phyloP scores from a whole-genome alignment of 1,140 invertebrate genomes.

The Eurosta solidaginis region DNA sequence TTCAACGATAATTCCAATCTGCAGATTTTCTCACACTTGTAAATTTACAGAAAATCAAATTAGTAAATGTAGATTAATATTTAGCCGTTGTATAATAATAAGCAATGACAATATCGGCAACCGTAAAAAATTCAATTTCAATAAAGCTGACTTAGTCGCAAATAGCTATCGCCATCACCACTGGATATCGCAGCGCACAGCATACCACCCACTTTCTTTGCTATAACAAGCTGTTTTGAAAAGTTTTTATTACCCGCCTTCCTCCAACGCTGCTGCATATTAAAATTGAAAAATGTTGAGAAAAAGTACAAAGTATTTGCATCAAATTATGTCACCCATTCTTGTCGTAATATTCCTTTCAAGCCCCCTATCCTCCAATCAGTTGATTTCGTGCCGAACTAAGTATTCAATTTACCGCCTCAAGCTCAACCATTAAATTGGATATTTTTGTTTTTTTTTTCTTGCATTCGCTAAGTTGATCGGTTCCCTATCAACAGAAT shows the following conservation, averaged over 20 bases:
- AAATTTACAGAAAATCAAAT: neutral
- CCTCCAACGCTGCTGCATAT: no score
- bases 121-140: neutral
- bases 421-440: neutral
- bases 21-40: neutral
- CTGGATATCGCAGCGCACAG: neutral
- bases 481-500: neutral
- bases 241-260: no score
- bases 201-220: no score
- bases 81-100: neutral
- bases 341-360: neutral
- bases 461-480: neutral
- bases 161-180: neutral
- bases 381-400: neutral
- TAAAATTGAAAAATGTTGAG: no score
- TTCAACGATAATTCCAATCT: neutral
- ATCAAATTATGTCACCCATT: constrained; percentile 32
- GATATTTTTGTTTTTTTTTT: neutral
- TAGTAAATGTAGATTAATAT: neutral
- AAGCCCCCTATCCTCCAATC: neutral
- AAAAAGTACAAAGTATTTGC: neutral
- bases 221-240: neutral
- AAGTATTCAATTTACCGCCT: neutral
- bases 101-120: neutral
- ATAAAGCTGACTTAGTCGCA: neutral